Evolutionary conservation across 2,888 invertebrate genomes (phyloP).

Genomic region (Agelastica alni): DNA sequence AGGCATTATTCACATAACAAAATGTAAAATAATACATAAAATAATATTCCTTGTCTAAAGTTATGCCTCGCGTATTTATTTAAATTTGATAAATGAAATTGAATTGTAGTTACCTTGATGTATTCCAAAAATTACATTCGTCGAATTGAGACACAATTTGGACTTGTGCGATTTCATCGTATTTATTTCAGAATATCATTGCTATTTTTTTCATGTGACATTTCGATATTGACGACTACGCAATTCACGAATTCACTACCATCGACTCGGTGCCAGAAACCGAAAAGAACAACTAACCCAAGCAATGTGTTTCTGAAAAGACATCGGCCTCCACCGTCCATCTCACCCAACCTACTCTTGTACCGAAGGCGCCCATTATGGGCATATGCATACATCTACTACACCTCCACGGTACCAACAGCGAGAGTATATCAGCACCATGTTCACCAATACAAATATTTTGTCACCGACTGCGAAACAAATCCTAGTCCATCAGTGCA

Average conservation of each 20-base stretch:
- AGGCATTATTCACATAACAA: no score
- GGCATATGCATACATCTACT: conserved; percentile 48
- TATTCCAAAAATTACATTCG: background rate
- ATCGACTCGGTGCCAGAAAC: background rate
- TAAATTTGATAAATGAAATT: background rate
- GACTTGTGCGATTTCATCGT: conserved; percentile 1
- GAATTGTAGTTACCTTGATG: conserved; percentile 6
- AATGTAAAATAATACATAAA: no score
- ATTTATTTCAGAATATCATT: no score
- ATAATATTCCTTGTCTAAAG: no score
- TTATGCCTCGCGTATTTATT: background rate
- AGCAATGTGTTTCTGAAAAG: conserved; percentile 10
- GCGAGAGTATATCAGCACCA: conserved; percentile 5
- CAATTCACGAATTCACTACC: background rate
- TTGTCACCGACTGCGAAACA: conserved; percentile 9
- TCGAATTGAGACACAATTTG: background rate
- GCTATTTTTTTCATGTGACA: no score
- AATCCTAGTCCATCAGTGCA: background rate
- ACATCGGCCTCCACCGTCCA: conserved; percentile 25
- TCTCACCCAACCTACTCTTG: conserved; percentile 26
- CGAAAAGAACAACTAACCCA: conserved; percentile 13
- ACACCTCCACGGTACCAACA: conserved; percentile 29
- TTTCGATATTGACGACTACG: no score
- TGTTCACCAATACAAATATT: conserved; percentile 16
- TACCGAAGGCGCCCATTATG: conserved; percentile 49